A percentile compares a stretch with the other conserved stretches of the same genome.
Conservation (phyloP, 1,140 invertebrate genomes). For the Acromyrmex charruanus region DNA sequence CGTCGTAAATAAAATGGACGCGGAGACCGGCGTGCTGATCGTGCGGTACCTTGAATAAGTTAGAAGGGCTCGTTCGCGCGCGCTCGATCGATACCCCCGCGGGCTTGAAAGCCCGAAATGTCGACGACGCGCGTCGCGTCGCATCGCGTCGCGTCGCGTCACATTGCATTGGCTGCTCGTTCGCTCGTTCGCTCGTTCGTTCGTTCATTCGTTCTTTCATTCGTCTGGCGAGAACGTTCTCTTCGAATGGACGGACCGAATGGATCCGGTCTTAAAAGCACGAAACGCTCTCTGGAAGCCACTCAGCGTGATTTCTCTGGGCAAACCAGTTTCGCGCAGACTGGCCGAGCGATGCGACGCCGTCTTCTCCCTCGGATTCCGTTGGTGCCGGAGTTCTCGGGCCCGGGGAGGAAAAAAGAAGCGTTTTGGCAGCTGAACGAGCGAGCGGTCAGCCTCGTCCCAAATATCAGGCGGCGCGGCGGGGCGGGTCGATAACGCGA, state of each 20-base stretch:
- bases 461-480: conserved; percentile 68
- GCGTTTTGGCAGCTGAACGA: conserved; percentile 66
- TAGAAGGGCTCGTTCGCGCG: conserved; percentile 67
- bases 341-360: conserved; percentile 44
- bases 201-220: conserved; percentile 9
- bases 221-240: conserved; percentile 34
- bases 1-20: conserved; percentile 71
- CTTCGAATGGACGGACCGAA: conserved; percentile 26
- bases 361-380: conserved; percentile 52
- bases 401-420: conserved; percentile 57
- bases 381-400: conserved; percentile 33
- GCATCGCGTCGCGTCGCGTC: background rate
- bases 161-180: background rate
- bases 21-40: conserved; percentile 59
- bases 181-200: background rate
- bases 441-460: conserved; percentile 71
- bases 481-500: conserved; percentile 69
- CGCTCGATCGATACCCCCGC: conserved; percentile 64
- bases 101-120: conserved; percentile 57
- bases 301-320: conserved; percentile 56
- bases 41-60: conserved; percentile 73
- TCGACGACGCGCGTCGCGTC: conserved; percentile 43
- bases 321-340: conserved; percentile 61
- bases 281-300: conserved; percentile 52
- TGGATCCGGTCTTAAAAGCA: conserved; percentile 56